Percentiles rank a stretch among this genome's conserved stretches.
These are phyloP conservation scores for Dendroctonus ponderosae DNA, from an alignment of 1,140 invertebrate genomes.

Conservation along the genomic window DNA sequence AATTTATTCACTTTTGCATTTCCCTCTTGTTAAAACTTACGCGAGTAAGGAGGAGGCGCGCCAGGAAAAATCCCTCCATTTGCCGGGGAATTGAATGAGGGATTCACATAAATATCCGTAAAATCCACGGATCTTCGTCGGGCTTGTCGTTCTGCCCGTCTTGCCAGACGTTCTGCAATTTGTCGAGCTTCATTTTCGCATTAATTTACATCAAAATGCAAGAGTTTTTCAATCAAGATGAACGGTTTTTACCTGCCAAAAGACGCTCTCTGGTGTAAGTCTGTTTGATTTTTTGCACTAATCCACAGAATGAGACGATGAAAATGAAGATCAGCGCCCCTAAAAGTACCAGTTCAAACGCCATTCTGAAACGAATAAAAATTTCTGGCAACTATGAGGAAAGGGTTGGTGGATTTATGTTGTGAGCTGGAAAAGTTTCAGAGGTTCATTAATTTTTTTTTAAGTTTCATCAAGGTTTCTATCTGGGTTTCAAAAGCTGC, in stretches of 20 bases:
- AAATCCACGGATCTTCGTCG: constrained; percentile 7
- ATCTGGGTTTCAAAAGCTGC: no score
- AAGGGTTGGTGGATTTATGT: no score
- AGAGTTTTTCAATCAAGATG: background rate
- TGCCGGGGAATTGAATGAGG: background rate
- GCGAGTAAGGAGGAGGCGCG: constrained; percentile 24
- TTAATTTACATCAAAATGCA: background rate
- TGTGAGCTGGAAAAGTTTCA: no score
- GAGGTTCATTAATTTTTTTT: no score
- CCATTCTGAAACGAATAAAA: constrained; percentile 40
- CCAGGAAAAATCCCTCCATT: constrained; percentile 17
- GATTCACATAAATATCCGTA: constrained; percentile 14
- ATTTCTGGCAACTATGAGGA: no score
- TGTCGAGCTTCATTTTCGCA: background rate
- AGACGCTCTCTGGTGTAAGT: constrained; percentile 38
- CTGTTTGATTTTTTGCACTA: constrained; percentile 39
- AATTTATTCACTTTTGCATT: background rate
- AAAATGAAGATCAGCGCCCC: constrained; percentile 36
- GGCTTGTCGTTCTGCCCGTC: constrained; percentile 9
- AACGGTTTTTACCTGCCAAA: constrained; percentile 29
- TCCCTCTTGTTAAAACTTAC: constrained; percentile 2
- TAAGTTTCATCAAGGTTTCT: no score
- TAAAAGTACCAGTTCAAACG: constrained; percentile 43
- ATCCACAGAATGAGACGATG: constrained; percentile 38
- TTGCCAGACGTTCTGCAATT: constrained; percentile 24